Conservation (phyloP, 1,140 invertebrate genomes). For the Drosophila pseudoananassae region DNA sequence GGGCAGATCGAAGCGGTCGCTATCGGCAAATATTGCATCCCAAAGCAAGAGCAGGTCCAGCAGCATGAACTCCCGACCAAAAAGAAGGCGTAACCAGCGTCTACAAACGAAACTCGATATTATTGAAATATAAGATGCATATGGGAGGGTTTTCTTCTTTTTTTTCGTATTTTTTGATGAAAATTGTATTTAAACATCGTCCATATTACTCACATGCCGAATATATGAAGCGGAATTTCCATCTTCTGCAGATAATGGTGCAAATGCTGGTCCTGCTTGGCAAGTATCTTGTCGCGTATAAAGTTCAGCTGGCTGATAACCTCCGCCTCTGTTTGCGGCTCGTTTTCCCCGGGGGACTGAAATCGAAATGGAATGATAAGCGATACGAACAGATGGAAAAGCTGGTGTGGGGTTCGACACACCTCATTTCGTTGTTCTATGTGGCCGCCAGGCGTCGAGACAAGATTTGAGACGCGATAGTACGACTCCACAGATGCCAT, state of each 20-base stretch:
- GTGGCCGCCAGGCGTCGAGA: conserved; percentile 84
- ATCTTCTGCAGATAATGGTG: conserved; percentile 88
- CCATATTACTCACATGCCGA: conserved; percentile 89
- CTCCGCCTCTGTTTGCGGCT: conserved; percentile 85
- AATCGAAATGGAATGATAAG: conserved; percentile 15
- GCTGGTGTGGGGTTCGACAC: conserved; percentile 7
- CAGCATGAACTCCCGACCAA: conserved; percentile 92
- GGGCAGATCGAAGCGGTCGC: conserved; percentile 88
- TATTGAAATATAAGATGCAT: too few relatives aligned
- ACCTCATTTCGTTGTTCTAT: conserved; percentile 49
- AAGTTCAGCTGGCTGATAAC: conserved; percentile 89
- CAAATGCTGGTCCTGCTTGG: conserved; percentile 88
- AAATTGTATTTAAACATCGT: neutral
- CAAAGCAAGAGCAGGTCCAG: conserved; percentile 90
- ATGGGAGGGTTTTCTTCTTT: too few relatives aligned
- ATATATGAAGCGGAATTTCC: conserved; percentile 91
- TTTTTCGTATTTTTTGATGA: too few relatives aligned
- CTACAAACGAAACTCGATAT: conserved; percentile 80
- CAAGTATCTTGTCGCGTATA: conserved; percentile 89
- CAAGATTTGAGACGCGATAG: conserved; percentile 87
- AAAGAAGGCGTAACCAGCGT: conserved; percentile 91
- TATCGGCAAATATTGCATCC: conserved; percentile 92
- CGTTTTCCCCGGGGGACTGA: conserved; percentile 43
- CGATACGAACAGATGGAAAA: conserved; percentile 17
- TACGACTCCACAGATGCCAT: conserved; percentile 90